A percentile compares a stretch with the other conserved stretches of the same genome.
Evolutionary conservation across 2,113 vertebrate genomes (phyloP).

Genomic region (Phyllostomus hastatus): DNA sequence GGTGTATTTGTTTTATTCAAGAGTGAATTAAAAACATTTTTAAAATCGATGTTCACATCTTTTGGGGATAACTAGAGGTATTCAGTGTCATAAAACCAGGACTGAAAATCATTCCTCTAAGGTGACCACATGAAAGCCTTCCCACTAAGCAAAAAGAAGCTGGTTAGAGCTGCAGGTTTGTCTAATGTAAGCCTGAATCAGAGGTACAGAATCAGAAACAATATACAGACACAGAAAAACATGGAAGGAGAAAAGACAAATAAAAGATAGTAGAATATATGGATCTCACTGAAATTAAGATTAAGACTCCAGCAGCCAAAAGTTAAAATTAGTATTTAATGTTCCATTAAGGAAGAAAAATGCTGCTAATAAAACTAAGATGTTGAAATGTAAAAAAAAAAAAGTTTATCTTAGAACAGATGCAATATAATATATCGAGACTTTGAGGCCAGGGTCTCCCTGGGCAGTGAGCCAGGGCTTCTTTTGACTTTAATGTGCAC

Average conservation of each 20-base stretch:
- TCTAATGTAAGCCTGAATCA: neutral
- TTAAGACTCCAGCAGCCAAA: neutral
- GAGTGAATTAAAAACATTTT: neutral
- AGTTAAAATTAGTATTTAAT: neutral
- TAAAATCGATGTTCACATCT: neutral
- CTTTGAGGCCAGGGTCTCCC: neutral
- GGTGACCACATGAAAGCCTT: neutral
- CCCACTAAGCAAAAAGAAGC: neutral
- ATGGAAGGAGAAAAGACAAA: neutral
- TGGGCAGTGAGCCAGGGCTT: neutral
- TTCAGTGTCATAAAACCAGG: neutral
- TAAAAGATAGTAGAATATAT: neutral
- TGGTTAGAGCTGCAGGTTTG: neutral
- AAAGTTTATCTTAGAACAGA: neutral
- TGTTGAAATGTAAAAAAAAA: neutral
- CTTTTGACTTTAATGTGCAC: neutral
- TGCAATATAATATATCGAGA: neutral
- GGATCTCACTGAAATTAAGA: neutral
- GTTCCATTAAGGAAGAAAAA: neutral
- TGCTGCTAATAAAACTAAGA: neutral
- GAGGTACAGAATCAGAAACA: neutral
- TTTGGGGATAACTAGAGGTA: neutral
- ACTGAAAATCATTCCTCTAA: neutral
- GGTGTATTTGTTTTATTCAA: neutral
- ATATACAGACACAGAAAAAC: neutral